Conservation (phyloP, 2,113 vertebrate genomes). For the Pardalotus punctatus region DNA sequence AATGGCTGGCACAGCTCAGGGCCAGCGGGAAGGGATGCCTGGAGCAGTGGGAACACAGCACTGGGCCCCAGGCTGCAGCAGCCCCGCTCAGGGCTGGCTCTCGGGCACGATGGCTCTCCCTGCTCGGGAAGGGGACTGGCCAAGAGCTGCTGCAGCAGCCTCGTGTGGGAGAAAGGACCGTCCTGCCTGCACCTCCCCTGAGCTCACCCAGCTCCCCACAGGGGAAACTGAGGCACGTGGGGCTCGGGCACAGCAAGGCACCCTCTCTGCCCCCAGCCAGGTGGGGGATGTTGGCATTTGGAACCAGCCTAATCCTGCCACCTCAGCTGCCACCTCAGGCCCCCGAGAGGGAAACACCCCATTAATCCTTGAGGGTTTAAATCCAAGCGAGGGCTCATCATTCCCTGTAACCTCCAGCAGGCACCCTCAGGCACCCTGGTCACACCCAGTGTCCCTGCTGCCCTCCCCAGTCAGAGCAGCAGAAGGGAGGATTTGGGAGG, state of each 20-base stretch:
- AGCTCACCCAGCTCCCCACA: not conserved
- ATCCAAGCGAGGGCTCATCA: not conserved
- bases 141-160: not conserved
- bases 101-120: not conserved
- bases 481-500: not conserved
- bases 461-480: not conserved
- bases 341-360: fast-evolving
- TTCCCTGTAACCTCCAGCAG: not conserved
- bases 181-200: not conserved
- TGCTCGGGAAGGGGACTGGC: fast-evolving
- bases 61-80: not conserved
- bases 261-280: not conserved
- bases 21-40: not conserved
- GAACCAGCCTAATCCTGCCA: not conserved
- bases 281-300: not conserved
- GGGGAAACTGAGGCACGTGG: not conserved
- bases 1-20: not conserved
- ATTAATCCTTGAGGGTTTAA: not conserved
- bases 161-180: not conserved
- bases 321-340: not conserved
- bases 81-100: not conserved
- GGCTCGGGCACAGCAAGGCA: not conserved
- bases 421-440: not conserved
- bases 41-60: not conserved
- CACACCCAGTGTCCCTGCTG: not conserved